Evolutionary conservation across 2,888 invertebrate genomes (phyloP).

Genomic region (Alloplasta piceator): DNA sequence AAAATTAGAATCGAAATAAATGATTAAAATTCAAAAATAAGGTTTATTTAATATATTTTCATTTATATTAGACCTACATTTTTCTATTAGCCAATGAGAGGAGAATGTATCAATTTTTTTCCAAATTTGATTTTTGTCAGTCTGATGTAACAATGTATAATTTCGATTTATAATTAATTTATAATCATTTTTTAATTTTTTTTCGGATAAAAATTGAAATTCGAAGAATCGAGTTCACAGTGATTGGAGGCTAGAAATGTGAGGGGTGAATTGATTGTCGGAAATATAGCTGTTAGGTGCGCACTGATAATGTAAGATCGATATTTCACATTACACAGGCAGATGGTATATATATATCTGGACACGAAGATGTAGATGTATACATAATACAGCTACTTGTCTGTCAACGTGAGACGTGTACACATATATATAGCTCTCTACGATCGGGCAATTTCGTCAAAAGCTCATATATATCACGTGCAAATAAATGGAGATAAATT

Average conservation of each 20-base stretch:
- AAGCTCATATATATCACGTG: neutral
- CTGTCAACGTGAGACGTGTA: neutral
- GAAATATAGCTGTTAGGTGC: conserved; percentile 72
- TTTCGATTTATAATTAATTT: too few species aligned
- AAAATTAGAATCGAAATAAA: too few species aligned
- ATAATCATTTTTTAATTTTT: neutral
- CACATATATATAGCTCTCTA: neutral
- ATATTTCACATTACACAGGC: conserved; percentile 63
- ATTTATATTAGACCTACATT: too few species aligned
- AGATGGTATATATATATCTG: neutral
- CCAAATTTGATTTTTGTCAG: too few species aligned
- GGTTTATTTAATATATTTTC: too few species aligned
- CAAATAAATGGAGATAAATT: neutral
- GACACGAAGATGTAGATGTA: neutral
- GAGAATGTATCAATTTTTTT: too few species aligned
- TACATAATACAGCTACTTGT: conserved; percentile 1
- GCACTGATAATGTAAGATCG: conserved; percentile 73
- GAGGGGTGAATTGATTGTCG: conserved; percentile 70
- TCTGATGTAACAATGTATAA: too few species aligned
- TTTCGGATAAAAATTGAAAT: conserved; percentile 9
- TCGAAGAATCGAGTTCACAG: conserved; percentile 27
- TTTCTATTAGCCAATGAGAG: too few species aligned
- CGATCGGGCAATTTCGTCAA: conserved; percentile 16
- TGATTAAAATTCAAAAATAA: too few species aligned
- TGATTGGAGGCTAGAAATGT: conserved; percentile 5